Percentiles rank a stretch among this genome's conserved stretches.
These are phyloP conservation scores for Synchiropus splendidus DNA, from an alignment of 2,113 vertebrate species.

Conservation along the genomic window DNA sequence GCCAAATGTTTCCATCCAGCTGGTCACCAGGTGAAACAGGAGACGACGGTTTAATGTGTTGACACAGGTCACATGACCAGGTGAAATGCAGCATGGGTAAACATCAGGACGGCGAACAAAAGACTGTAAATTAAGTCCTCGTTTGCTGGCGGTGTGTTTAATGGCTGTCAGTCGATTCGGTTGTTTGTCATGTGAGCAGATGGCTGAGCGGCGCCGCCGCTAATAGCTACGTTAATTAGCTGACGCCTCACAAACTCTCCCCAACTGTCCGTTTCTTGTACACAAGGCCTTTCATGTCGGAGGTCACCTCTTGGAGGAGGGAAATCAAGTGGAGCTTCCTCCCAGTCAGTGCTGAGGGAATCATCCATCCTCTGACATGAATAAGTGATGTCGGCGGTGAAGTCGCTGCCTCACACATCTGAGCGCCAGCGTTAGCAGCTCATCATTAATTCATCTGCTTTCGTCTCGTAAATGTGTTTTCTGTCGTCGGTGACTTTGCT, in stretches of 20 bases:
- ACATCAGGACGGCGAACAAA: background rate
- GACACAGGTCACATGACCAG: background rate
- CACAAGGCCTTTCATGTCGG: background rate
- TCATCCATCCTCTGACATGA: slow-evolving; percentile 39
- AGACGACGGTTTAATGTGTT: too few species aligned
- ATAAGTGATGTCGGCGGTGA: slow-evolving; percentile 37
- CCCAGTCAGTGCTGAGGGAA: slow-evolving; percentile 32
- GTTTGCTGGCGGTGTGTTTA: slow-evolving; percentile 1
- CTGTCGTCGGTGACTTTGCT: slow-evolving; percentile 13
- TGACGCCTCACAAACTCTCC: slow-evolving; percentile 11
- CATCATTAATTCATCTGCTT: slow-evolving; percentile 36
- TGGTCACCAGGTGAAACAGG: background rate
- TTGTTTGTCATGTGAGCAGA: slow-evolving; percentile 28
- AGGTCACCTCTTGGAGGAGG: slow-evolving; percentile 6
- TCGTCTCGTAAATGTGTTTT: slow-evolving; percentile 10
- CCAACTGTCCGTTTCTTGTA: too few species aligned
- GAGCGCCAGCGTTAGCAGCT: slow-evolving; percentile 19
- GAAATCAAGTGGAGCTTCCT: slow-evolving; percentile 23
- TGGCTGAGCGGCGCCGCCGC: slow-evolving; percentile 6
- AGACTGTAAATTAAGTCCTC: too few species aligned
- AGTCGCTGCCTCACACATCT: slow-evolving; percentile 18
- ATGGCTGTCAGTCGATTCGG: slow-evolving; percentile 9
- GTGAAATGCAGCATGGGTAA: background rate
- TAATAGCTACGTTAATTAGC: slow-evolving; percentile 28
- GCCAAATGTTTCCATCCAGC: background rate